Percentiles rank a stretch among this genome's conserved stretches.
Conservation (phyloP, 2,797 vertebrate species). For the Trichosurus vulpecula region DNA sequence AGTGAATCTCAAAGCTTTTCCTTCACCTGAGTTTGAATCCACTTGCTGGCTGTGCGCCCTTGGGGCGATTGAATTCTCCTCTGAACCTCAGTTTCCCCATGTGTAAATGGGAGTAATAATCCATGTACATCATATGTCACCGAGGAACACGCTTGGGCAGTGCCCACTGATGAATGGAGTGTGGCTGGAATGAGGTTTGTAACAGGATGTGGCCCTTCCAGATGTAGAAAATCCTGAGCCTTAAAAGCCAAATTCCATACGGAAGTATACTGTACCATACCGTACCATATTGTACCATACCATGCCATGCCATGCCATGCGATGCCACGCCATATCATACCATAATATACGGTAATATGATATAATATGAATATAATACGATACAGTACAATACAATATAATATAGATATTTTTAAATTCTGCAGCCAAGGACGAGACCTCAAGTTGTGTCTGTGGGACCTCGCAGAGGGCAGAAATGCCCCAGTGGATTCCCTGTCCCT, state of each 20-base stretch:
- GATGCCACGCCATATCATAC: too few relatives aligned
- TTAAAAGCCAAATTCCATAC: neutral
- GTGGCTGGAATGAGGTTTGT: neutral
- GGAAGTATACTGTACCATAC: neutral
- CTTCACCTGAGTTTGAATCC: neutral
- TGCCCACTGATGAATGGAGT: neutral
- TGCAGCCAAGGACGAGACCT: constrained; percentile 95
- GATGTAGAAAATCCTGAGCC: neutral
- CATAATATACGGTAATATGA: too few relatives aligned
- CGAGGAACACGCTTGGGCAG: neutral
- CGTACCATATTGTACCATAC: neutral
- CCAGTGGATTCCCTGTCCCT: constrained; percentile 86
- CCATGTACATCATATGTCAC: neutral
- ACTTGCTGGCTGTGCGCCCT: neutral
- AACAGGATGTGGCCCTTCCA: neutral
- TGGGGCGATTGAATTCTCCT: neutral
- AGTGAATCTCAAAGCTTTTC: neutral
- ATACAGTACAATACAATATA: too few relatives aligned
- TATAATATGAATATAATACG: too few relatives aligned
- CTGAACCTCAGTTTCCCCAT: neutral
- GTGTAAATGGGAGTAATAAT: neutral
- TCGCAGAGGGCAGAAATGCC: constrained; percentile 89
- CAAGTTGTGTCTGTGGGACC: constrained; percentile 91
- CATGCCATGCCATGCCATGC: neutral
- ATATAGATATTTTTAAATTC: neutral